Conservation (phyloP, 2,113 vertebrate species). For the Aythya baeri region DNA sequence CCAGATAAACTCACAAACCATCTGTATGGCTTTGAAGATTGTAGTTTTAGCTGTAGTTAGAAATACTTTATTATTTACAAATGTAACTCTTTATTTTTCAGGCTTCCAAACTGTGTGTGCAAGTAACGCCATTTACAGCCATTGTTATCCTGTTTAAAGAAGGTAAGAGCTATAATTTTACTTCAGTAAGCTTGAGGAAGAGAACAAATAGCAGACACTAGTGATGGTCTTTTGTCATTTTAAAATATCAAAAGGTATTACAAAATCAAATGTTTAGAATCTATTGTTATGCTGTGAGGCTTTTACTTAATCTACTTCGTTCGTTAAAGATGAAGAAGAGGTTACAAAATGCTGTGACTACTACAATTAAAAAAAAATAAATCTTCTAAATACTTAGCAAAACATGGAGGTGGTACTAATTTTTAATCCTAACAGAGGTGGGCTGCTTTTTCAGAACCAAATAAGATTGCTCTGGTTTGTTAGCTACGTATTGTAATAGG, state of each 20-base stretch:
- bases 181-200: background rate
- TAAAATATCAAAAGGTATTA: background rate
- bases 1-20: rapidly evolving
- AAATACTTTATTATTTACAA: background rate
- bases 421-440: background rate
- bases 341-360: background rate
- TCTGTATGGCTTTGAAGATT: no score
- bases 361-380: rapidly evolving
- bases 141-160: rapidly evolving
- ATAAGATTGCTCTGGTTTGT: rapidly evolving
- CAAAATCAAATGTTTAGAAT: rapidly evolving
- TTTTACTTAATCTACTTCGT: background rate
- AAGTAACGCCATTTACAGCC: rapidly evolving
- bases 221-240: background rate
- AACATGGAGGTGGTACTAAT: background rate
- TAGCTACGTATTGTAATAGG: rapidly evolving
- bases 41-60: rapidly evolving
- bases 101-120: background rate
- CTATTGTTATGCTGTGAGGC: rapidly evolving
- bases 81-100: rapidly evolving
- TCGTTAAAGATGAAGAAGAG: background rate
- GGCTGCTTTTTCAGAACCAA: background rate
- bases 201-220: rapidly evolving
- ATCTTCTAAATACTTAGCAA: background rate
- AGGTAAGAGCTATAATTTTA: rapidly evolving